phyloP scores from a whole-genome alignment of 2,888 invertebrate genomes.

The Tachina lurida region DNA sequence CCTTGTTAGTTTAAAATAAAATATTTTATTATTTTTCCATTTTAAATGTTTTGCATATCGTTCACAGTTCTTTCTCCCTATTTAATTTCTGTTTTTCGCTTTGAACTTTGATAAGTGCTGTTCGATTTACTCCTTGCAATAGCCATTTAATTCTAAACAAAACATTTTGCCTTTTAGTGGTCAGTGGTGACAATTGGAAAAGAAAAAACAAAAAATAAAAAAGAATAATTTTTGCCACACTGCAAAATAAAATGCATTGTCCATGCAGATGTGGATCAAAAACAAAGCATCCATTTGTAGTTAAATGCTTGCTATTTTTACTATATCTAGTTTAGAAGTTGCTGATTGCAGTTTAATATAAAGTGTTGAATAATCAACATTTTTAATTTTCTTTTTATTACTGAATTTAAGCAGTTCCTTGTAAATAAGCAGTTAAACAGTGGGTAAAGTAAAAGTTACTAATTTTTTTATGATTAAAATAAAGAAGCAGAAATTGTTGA shows the following conservation, averaged over 20 bases:
- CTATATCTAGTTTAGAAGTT: no score
- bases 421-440: no score
- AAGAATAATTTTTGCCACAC: not conserved
- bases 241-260: not conserved
- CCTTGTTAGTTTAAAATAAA: not conserved
- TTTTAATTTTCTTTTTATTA: no score
- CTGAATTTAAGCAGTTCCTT: no score
- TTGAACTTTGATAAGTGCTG: not conserved
- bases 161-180: slow-evolving; percentile 19
- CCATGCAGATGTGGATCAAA: no score
- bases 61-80: not conserved
- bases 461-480: no score
- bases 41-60: not conserved
- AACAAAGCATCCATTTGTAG: no score
- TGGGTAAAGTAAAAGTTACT: no score
- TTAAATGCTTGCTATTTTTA: no score
- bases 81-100: not conserved
- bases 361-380: no score
- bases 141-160: slow-evolving; percentile 11
- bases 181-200: not conserved
- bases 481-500: no score
- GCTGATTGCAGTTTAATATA: no score
- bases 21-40: not conserved
- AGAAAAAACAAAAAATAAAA: not conserved
- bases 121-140: not conserved